These are phyloP conservation scores for Australoheros scitulus DNA, from an alignment of 2,113 vertebrate genomes.

Conservation along the genomic window DNA sequence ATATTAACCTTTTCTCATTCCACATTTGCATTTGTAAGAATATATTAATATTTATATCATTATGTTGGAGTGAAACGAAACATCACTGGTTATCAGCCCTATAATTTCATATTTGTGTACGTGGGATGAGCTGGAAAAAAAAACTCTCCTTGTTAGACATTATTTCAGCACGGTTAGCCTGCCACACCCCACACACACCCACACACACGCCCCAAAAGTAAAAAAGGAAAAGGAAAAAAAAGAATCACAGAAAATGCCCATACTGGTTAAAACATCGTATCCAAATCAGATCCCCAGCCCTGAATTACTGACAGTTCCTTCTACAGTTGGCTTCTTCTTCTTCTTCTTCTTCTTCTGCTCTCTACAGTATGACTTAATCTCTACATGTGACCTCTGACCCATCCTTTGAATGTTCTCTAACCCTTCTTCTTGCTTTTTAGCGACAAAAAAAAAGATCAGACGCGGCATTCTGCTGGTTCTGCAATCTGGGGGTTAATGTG, in stretches of 20 bases:
- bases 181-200: too few species aligned
- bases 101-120: neutral
- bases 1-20: neutral
- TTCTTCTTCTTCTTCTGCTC: neutral
- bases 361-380: neutral
- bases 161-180: too few species aligned
- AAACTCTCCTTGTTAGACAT: too few species aligned
- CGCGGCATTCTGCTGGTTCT: neutral
- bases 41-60: neutral
- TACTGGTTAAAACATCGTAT: neutral
- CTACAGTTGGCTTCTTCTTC: neutral
- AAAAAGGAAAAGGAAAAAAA: too few species aligned
- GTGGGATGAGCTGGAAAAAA: too few species aligned
- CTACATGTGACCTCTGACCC: neutral
- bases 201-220: too few species aligned
- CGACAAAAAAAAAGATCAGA: neutral
- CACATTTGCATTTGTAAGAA: neutral
- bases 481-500: neutral
- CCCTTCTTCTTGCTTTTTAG: neutral
- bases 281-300: neutral
- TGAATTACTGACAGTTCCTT: neutral
- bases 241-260: too few species aligned
- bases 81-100: neutral
- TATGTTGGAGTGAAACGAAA: neutral
- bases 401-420: neutral